Base-by-base conservation (phyloP, 2,888 invertebrate genomes). In the Ophonus ardosiacus region DNA sequence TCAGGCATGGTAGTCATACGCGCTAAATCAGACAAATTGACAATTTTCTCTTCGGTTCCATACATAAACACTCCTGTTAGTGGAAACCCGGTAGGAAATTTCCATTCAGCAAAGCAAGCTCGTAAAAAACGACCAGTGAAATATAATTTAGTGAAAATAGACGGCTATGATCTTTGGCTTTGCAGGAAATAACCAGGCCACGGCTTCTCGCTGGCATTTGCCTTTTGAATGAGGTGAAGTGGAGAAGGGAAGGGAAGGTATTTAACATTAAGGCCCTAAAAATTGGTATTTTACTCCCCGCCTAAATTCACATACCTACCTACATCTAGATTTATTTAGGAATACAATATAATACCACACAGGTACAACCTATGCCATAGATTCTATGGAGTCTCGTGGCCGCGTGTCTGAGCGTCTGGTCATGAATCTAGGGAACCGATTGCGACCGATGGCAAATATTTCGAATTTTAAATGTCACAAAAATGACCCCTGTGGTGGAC, bases 131-230 rank as follows among this genome's bases (percentile, higher is more conserved):
- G 76, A 76, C 76, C 40, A 56, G 76, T 18, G 51, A 76, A 76
- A 76, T 56, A 76, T 76, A 76, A 76, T 76, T 76, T 56, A 56
- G 76, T 56, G 76, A 76, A 51, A 76, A 76, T 76, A 76, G 76
- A 76, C 40, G 40, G 71, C 43, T 43, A 10, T 71, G 71, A 71
- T 71, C 43, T 71, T 38, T 43, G 71, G 71, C 43, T 71, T 71
- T 15, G 10, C 40, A 6, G 65, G 65, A 59, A 59, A 59, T 59
- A 59, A 17, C 59, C 59, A 17, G 59, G n/a, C 18, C 8, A 8
- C 7, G 59, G 18, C 15, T 59, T 59, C 15, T 8, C 15, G 18
- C 59, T 59, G 18, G 8, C 15, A 59, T 59, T 59, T 59, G 18
- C 59, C 17, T 59, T 59, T 59, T 59, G 15, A 59, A 59, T 59